Evolutionary conservation across 2,888 invertebrate species (phyloP).

Genomic region (Drosophila meridiana): DNA sequence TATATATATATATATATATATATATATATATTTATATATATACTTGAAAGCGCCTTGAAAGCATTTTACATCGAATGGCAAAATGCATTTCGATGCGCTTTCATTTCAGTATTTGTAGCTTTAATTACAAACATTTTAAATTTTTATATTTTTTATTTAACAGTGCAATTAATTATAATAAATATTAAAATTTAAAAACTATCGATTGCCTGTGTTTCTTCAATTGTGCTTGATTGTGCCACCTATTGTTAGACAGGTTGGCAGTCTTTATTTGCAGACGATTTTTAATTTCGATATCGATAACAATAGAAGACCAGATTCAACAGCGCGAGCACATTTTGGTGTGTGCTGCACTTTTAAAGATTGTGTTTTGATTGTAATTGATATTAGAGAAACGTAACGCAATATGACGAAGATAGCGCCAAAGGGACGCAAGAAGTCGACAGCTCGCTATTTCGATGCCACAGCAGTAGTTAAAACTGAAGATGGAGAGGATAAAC

Average conservation of each 20-base stretch:
- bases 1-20: conserved; percentile 15
- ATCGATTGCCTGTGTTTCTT: neutral
- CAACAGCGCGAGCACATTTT: conserved; percentile 44
- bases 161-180: conserved; percentile 53
- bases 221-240: neutral
- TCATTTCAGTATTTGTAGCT: conserved; percentile 30
- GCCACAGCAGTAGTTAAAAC: conserved; percentile 25
- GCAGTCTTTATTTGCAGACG: conserved; percentile 10
- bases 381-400: neutral
- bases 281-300: conserved; percentile 1
- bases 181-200: conserved; percentile 32
- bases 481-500: conserved; percentile 52
- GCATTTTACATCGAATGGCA: conserved; percentile 39
- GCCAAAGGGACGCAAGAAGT: conserved; percentile 54
- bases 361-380: conserved; percentile 11
- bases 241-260: conserved; percentile 3
- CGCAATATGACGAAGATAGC: conserved; percentile 45
- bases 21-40: conserved; percentile 10
- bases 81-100: conserved; percentile 57
- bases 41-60: conserved; percentile 59
- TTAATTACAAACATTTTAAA: conserved; percentile 23
- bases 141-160: conserved; percentile 29
- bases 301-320: neutral
- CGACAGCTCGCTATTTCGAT: conserved; percentile 65
- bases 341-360: conserved; percentile 12